Base-by-base conservation (phyloP, 2,113 vertebrate genomes). In the Ciconia boyciana region DNA sequence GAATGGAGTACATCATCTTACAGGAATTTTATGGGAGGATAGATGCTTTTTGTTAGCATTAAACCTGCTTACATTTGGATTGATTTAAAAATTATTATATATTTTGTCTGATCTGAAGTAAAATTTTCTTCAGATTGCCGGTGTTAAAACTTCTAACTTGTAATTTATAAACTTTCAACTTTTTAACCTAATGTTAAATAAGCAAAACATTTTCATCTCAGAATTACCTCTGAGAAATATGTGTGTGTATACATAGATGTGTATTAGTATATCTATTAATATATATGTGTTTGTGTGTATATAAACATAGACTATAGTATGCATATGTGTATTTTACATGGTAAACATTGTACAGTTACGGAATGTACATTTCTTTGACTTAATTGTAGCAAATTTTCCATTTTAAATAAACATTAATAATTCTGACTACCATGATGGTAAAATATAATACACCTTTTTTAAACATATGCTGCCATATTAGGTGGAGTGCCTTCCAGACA, bases 181-280 rank as follows among this genome's bases (percentile, higher is more conserved):
- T 74, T 80, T 68, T 60, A 88, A 64, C 7, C 3, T 72, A 22
- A 48, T 16, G 9, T 57, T 15, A 55, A 52, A 26, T 8, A 58
- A 5, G 34, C 3, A 62, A 91, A 66, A 12, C 0, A 44, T 46
- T 54, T 94, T 81, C 1, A 41, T 43, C 14, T 78, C 41, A 90
- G 34, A 78, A 71, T 48, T 52, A 78, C 44, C 13, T 3, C 8
- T 58, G 9, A 62, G 6, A 82, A 85, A 62, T 51, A 41, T 2
- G 1, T 57, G 2, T 20, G 0, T 31, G 20, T 44, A 19, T 9
- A 55, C 1, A 5, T 44, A 13, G 7, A 57, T n/a, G 14, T 1
- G 1, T 26, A 64, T 58, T 24, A 19, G 1, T 32, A 49, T 13
- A 43, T 22, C 16, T 39, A 21, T 20, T 34, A 16, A 48, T 51